Conservation (phyloP, 2,113 vertebrate species). For the Siniperca knerii region DNA sequence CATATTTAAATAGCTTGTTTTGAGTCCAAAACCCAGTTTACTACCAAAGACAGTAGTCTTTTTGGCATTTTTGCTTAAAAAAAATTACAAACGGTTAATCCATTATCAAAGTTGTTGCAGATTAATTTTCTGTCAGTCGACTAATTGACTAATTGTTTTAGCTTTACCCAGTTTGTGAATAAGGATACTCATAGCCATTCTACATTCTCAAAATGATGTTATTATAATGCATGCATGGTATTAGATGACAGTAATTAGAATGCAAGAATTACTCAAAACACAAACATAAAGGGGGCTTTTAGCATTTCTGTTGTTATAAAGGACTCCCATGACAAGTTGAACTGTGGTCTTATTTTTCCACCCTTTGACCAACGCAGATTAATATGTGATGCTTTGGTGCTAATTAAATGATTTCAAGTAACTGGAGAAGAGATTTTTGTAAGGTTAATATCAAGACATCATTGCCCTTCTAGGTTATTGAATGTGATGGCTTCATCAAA, state of each 20-base stretch:
- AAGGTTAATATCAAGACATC: constrained; percentile 36
- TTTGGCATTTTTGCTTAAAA: neutral
- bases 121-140: too few species aligned
- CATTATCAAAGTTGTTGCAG: neutral
- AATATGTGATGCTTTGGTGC: neutral
- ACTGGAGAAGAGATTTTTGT: neutral
- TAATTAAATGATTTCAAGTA: neutral
- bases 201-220: neutral
- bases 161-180: neutral
- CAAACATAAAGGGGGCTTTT: neutral
- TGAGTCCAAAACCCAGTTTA: neutral
- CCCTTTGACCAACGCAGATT: neutral
- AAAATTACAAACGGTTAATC: neutral
- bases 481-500: constrained; percentile 60
- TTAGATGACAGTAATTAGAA: neutral
- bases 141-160: neutral
- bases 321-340: neutral
- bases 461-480: constrained; percentile 42
- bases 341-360: neutral
- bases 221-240: neutral
- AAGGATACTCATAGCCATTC: neutral
- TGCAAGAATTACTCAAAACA: neutral
- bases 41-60: neutral
- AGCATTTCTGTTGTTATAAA: neutral
- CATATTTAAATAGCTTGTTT: neutral